Percentiles rank a stretch among this genome's conserved stretches.
These are phyloP conservation scores for Hirundo rustica DNA, from an alignment of 2,797 vertebrate species.

Conservation along the genomic window DNA sequence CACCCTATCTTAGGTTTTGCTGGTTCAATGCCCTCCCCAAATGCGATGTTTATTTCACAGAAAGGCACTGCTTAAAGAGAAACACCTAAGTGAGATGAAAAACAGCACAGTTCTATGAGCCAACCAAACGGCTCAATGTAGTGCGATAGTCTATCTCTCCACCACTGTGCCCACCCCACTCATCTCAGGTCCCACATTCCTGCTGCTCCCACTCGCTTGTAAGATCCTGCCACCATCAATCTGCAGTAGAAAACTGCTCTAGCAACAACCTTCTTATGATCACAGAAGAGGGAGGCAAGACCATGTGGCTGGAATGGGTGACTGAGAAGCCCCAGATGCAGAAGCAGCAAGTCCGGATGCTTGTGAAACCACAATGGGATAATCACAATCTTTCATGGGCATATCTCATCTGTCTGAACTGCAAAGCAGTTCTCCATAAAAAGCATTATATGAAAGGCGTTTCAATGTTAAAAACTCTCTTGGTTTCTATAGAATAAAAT, in stretches of 20 bases:
- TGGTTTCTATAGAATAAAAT: background rate
- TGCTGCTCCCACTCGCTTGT: no score
- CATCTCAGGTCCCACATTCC: background rate
- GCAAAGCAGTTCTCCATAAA: background rate
- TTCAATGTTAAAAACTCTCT: background rate
- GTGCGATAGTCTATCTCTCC: background rate
- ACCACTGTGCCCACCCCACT: fast-evolving
- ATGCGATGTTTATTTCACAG: background rate
- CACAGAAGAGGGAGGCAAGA: background rate
- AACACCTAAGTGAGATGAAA: background rate
- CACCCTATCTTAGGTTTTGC: background rate
- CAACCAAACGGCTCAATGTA: background rate
- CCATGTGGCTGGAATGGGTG: fast-evolving
- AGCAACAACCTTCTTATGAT: background rate
- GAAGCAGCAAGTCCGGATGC: background rate
- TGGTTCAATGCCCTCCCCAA: background rate
- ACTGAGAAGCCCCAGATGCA: background rate
- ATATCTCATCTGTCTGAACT: fast-evolving
- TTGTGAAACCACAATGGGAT: fast-evolving
- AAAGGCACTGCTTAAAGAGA: background rate
- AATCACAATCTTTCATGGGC: background rate
- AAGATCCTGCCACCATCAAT: background rate
- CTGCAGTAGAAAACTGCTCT: background rate
- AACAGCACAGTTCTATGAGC: background rate
- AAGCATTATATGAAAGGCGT: background rate